Conservation (phyloP, 2,113 vertebrate genomes). For the Oncorhynchus clarkii region DNA sequence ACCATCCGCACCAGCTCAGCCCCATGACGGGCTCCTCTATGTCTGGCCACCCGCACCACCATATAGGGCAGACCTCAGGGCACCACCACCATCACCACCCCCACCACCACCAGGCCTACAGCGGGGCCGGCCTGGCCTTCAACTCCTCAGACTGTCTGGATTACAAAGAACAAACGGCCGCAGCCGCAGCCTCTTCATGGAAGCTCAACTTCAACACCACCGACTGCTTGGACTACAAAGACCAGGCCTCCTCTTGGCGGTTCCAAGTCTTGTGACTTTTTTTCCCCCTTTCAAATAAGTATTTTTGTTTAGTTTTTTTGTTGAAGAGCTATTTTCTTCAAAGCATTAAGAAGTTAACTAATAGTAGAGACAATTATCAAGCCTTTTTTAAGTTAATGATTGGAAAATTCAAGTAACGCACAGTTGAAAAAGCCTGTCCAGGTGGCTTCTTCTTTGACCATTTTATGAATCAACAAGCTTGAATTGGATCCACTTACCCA, state of each 20-base stretch:
- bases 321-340: conserved; percentile 23
- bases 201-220: conserved; percentile 97
- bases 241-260: conserved; percentile 93
- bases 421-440: neutral
- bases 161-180: conserved; percentile 87
- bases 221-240: conserved; percentile 98
- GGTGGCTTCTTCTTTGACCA: neutral
- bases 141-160: conserved; percentile 95
- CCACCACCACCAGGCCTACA: conserved; percentile 85
- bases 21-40: conserved; percentile 86
- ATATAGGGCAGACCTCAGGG: conserved; percentile 82
- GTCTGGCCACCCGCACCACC: conserved; percentile 82
- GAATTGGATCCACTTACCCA: neutral
- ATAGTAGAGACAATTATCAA: conserved; percentile 42
- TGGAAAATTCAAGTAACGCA: conserved; percentile 17
- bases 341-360: conserved; percentile 35
- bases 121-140: conserved; percentile 79
- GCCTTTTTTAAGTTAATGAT: conserved; percentile 32
- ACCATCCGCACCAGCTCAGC: conserved; percentile 89
- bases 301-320: conserved; percentile 19
- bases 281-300: conserved; percentile 26
- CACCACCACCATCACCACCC: conserved; percentile 90
- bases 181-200: conserved; percentile 79
- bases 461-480: neutral
- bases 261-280: conserved; percentile 93